Evolutionary conservation across 2,888 invertebrate genomes (phyloP).

Genomic region (Thumatha senex): DNA sequence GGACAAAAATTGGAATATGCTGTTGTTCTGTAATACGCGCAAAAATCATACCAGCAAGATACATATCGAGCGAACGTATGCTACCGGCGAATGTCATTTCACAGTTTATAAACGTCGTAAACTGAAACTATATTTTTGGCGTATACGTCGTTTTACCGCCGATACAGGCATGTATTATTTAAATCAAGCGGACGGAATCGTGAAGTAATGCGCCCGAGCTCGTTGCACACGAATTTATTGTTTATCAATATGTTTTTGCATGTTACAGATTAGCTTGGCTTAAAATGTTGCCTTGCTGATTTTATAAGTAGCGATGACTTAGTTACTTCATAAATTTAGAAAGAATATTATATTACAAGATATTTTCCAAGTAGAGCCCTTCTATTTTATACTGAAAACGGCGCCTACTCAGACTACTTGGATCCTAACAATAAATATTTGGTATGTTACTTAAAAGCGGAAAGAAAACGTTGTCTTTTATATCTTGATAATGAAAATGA

Average conservation of each 20-base stretch:
- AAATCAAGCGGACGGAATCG: slow-evolving; percentile 48
- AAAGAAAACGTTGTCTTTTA: no score
- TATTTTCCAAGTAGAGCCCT: no score
- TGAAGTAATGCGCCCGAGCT: slow-evolving; percentile 38
- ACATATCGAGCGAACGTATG: slow-evolving; percentile 40
- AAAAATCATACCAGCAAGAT: slow-evolving; percentile 37
- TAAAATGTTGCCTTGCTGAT: slow-evolving; percentile 10
- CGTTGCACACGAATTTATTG: slow-evolving; percentile 39
- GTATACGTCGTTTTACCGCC: slow-evolving; percentile 20
- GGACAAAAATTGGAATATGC: slow-evolving; percentile 23
- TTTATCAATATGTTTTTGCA: slow-evolving; percentile 48
- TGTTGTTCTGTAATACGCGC: slow-evolving; percentile 14
- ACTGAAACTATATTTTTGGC: neutral
- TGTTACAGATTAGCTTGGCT: slow-evolving; percentile 32
- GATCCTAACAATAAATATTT: no score
- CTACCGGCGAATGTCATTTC: slow-evolving; percentile 29
- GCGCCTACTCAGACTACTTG: no score
- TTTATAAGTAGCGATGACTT: slow-evolving; percentile 8
- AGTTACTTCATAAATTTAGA: no score
- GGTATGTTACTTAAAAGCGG: no score
- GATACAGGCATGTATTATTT: slow-evolving; percentile 36
- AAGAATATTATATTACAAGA: no score
- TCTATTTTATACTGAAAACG: no score
- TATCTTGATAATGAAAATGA: no score
- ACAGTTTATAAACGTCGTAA: slow-evolving; percentile 8